Percentiles rank a stretch among this genome's conserved stretches.
Conservation (phyloP, 2,113 vertebrate species). For the Ammodramus savannarum region DNA sequence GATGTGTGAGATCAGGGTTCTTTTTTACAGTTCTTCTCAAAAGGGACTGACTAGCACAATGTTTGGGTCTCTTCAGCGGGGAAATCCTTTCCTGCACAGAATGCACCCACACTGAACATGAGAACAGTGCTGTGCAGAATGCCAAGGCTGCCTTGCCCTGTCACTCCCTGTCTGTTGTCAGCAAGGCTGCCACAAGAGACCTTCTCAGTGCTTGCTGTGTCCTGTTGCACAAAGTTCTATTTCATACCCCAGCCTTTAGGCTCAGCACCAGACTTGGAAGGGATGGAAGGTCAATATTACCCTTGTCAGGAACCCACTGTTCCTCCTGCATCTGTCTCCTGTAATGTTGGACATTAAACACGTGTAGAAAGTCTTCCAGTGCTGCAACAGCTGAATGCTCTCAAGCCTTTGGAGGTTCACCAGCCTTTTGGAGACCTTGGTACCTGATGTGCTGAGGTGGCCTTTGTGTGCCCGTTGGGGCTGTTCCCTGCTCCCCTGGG, state of each 20-base stretch:
- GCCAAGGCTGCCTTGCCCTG: background rate
- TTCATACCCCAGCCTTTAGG: background rate
- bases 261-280: background rate
- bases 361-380: background rate
- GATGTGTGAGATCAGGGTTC: background rate
- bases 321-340: background rate
- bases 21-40: background rate
- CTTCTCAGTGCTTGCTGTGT: background rate
- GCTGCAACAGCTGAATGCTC: background rate
- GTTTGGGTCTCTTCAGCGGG: background rate
- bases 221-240: background rate
- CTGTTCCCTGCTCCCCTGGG: background rate
- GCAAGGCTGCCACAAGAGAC: background rate
- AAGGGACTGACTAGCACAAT: background rate
- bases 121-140: background rate
- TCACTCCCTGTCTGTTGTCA: background rate
- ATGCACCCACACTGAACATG: background rate
- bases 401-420: background rate
- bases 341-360: background rate
- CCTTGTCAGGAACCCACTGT: background rate
- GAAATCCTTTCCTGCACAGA: background rate
- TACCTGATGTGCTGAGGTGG: background rate
- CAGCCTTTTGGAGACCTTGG: background rate
- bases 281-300: background rate
- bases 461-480: background rate